phyloP scores from a whole-genome alignment of 2,797 vertebrate species.

The Gymnothorax javanicus region DNA sequence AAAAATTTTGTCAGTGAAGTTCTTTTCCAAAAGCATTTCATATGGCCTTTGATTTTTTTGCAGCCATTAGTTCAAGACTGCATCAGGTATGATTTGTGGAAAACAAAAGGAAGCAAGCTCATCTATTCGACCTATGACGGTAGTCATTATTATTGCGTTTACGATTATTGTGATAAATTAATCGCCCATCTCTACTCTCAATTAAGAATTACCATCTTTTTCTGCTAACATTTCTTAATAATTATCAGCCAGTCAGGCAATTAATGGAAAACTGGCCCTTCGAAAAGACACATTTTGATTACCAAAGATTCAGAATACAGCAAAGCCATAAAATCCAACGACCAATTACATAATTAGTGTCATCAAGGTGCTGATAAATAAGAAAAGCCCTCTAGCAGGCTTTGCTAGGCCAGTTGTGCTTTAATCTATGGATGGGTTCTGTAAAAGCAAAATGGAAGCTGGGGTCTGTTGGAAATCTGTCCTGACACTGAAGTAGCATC shows the following conservation, averaged over 20 bases:
- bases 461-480: background rate
- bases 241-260: conserved; percentile 42
- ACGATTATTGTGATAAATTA: no score
- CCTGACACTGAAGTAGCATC: background rate
- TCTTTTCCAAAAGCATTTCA: no score
- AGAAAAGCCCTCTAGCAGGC: background rate
- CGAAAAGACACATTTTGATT: conserved; percentile 34
- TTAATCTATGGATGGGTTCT: background rate
- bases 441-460: background rate
- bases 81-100: no score
- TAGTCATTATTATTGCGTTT: no score
- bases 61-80: no score
- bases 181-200: background rate
- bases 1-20: no score
- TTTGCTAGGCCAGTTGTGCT: background rate
- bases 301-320: conserved; percentile 13
- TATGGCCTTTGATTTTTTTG: no score
- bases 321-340: background rate
- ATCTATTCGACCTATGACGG: no score
- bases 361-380: conserved; percentile 3
- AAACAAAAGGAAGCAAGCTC: no score
- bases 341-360: conserved; percentile 8
- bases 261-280: conserved; percentile 35
- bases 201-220: background rate
- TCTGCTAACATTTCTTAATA: conserved; percentile 23